Conservation (phyloP, 2,797 vertebrate genomes). For the Semotilus atromaculatus region DNA sequence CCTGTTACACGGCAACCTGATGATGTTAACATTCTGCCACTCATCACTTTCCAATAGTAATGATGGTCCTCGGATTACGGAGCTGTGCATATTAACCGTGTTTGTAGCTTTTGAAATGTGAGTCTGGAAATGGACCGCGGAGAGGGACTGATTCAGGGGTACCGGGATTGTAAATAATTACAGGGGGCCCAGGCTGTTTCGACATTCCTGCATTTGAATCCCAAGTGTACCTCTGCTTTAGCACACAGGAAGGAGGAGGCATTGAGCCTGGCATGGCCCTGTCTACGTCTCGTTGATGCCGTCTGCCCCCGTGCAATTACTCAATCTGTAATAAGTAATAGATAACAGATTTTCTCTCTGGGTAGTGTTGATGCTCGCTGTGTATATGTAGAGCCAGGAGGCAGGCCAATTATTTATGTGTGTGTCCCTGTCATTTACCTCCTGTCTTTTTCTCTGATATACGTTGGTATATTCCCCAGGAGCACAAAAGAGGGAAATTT, state of each 20-base stretch:
- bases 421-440: slow-evolving; percentile 54
- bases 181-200: slow-evolving; percentile 44
- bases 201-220: slow-evolving; percentile 53
- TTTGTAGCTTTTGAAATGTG: slow-evolving; percentile 57
- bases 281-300: slow-evolving; percentile 46
- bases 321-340: slow-evolving; percentile 69
- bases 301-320: slow-evolving; percentile 59
- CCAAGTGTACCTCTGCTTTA: slow-evolving; percentile 28
- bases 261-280: slow-evolving; percentile 4
- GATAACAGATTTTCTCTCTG: slow-evolving; percentile 72
- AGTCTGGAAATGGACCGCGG: slow-evolving; percentile 33
- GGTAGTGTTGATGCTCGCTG: slow-evolving; percentile 54
- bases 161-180: slow-evolving; percentile 59
- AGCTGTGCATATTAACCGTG: slow-evolving; percentile 54
- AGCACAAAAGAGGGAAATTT: slow-evolving; percentile 39
- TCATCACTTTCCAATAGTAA: slow-evolving; percentile 39
- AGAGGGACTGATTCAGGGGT: slow-evolving; percentile 52
- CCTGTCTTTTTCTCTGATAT: slow-evolving; percentile 54
- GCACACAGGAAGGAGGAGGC: not conserved
- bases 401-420: slow-evolving; percentile 37
- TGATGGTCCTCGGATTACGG: slow-evolving; percentile 45
- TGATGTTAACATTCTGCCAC: slow-evolving; percentile 47
- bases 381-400: slow-evolving; percentile 35
- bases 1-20: slow-evolving; percentile 33
- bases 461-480: slow-evolving; percentile 52